Base-by-base conservation (phyloP, 2,797 vertebrate species). In the Chloroceryle inda region DNA sequence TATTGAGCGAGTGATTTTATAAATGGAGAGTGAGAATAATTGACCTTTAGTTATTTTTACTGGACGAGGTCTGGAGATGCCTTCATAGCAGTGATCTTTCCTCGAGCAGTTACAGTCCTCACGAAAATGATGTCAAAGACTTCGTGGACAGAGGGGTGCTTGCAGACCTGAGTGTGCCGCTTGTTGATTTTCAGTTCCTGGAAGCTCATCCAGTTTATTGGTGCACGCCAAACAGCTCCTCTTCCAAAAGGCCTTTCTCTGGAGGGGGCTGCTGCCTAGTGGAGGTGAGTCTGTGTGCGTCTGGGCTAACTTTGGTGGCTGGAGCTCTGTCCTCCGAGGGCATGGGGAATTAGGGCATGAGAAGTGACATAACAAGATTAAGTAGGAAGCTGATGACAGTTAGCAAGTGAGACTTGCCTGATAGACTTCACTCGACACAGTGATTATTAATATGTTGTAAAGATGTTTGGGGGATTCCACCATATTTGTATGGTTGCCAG, bases 401-500 rank as follows among this genome's bases (percentile, higher is more conserved):
- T 89, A 69, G 84, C 94, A 92, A 96, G 95, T 96, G 89, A 26
- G 89, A 87, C 64, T 96, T 96, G 93, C 95, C 84, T 88, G 73
- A 21, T 67, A 82, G 96, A 92, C 96, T 89, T 59, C 5, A 44
- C 82, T 92, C 98, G 97, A 98, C 97, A 93, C 90, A 1, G 11
- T 5, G 84, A 52, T 97, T 97, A 98, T 97, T 97, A 97, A 98
- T 96, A 97, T 11, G 67, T 97, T 73, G 86, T 40, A 75, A 88
- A 97, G 97, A 97, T 97, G 95, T 98, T 98, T 97, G 76, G 98
- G 98, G 98, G 98, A 97, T 98, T 97, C 97, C 91, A 90, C 98
- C 97, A 95, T 98, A 96, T 97, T 97, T 98, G 98, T 97, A 71
- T 96, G 96, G 97, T 97, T 98, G 98, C 98, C 98, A 98, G 96